phyloP scores from a whole-genome alignment of 2,888 invertebrate species.

The Eupithecia exiguata region DNA sequence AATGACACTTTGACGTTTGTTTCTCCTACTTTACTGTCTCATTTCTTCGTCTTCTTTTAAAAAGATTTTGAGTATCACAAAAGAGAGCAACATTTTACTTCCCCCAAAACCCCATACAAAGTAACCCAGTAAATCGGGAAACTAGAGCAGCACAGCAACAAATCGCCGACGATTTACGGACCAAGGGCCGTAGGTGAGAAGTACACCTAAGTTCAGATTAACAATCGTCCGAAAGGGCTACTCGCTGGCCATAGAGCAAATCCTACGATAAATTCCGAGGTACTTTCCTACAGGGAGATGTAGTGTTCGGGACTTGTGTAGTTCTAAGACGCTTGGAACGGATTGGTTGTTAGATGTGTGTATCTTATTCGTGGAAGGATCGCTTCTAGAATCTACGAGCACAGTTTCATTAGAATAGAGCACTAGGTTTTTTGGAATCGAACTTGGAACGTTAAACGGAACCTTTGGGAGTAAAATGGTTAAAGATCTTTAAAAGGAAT shows the following conservation, averaged over 20 bases:
- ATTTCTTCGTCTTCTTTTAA: neutral
- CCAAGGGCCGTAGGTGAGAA: constrained; percentile 71
- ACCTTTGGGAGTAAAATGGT: neutral
- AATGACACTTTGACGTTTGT: neutral
- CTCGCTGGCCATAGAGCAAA: constrained; percentile 60
- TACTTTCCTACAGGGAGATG: constrained; percentile 19
- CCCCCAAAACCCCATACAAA: neutral
- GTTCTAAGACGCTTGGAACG: constrained; percentile 34
- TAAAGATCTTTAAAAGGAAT: neutral
- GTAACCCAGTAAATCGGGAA: constrained; percentile 47
- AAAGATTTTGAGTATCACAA: neutral
- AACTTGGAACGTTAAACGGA: neutral
- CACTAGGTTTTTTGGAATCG: neutral
- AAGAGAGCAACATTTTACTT: neutral
- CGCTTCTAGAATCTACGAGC: neutral
- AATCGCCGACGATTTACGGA: constrained; percentile 63
- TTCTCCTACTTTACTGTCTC: neutral
- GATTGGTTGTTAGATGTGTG: constrained; percentile 18
- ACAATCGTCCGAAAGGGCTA: constrained; percentile 51
- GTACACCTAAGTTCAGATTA: constrained; percentile 75
- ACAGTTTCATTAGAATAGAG: neutral
- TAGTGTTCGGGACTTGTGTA: constrained; percentile 20
- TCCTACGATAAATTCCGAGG: constrained; percentile 57
- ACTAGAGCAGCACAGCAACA: constrained; percentile 53
- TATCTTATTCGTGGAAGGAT: neutral